These are phyloP conservation scores for Erpobdella octoculata DNA, from an alignment of 2,888 invertebrate genomes.

Conservation along the genomic window DNA sequence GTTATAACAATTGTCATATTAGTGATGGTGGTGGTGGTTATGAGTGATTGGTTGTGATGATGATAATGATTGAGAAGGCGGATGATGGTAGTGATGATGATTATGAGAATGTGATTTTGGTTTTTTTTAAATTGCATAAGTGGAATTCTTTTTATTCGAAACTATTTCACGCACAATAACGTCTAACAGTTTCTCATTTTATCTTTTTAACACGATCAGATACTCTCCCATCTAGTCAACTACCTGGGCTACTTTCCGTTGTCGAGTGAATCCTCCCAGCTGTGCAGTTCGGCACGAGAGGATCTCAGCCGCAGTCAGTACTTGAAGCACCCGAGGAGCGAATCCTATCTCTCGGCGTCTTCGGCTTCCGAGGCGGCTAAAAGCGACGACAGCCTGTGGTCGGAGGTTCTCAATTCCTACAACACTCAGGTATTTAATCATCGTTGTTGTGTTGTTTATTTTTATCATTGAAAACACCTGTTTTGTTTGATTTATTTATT, in stretches of 20 bases:
- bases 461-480: too few species aligned
- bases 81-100: too few species aligned
- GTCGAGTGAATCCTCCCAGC: slow-evolving; percentile 56
- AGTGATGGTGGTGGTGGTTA: too few species aligned
- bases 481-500: too few species aligned
- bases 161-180: too few species aligned
- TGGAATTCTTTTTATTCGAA: too few species aligned
- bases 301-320: slow-evolving; percentile 71
- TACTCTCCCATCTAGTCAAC: slow-evolving; percentile 67
- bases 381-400: background rate
- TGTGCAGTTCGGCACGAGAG: slow-evolving; percentile 82
- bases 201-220: too few species aligned
- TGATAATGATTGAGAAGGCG: background rate
- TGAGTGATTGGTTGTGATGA: too few species aligned
- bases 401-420: background rate
- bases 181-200: too few species aligned
- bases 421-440: slow-evolving; percentile 5
- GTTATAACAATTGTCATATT: too few species aligned
- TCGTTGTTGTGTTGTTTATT: slow-evolving; percentile 31
- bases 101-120: too few species aligned
- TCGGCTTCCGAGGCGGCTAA: slow-evolving; percentile 66
- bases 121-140: too few species aligned
- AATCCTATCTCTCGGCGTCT: slow-evolving; percentile 72
- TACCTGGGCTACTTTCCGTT: slow-evolving; percentile 85
- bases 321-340: slow-evolving; percentile 54